phyloP scores from a whole-genome alignment of 2,113 vertebrate species.

The Ifrita kowaldi region DNA sequence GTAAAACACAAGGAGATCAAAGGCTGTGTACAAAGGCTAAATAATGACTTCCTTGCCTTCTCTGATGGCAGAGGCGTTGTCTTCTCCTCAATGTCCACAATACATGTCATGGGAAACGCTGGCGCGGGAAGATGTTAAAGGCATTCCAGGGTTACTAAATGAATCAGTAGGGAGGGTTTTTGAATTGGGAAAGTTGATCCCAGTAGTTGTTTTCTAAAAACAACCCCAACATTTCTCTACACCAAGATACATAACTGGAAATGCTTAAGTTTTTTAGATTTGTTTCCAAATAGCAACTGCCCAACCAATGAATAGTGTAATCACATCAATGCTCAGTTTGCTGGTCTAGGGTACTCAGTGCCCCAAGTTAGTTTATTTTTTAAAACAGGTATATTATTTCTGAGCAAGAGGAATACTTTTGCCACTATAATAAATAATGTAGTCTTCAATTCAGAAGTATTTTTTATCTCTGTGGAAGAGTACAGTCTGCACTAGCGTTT shows the following conservation, averaged over 20 bases:
- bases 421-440: not conserved
- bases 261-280: not conserved
- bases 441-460: not conserved
- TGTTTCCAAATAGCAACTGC: rapidly evolving
- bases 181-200: not conserved
- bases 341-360: not conserved
- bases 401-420: not conserved
- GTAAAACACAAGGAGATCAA: not conserved
- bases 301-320: not conserved
- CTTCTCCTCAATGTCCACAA: not conserved
- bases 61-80: not conserved
- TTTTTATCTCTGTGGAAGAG: not conserved
- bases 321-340: not conserved
- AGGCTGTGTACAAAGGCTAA: not conserved
- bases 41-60: not conserved
- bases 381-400: not conserved
- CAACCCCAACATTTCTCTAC: not conserved
- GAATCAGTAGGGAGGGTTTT: not conserved
- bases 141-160: not conserved
- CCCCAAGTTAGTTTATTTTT: not conserved
- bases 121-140: not conserved
- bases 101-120: not conserved
- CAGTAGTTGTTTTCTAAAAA: not conserved
- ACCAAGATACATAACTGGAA: not conserved
- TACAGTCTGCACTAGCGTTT: not conserved